Evolutionary conservation across 2,113 vertebrate genomes (phyloP), one percentile per base, ranked within the genome.

Genomic region (Pygathrix nemaeus): DNA sequence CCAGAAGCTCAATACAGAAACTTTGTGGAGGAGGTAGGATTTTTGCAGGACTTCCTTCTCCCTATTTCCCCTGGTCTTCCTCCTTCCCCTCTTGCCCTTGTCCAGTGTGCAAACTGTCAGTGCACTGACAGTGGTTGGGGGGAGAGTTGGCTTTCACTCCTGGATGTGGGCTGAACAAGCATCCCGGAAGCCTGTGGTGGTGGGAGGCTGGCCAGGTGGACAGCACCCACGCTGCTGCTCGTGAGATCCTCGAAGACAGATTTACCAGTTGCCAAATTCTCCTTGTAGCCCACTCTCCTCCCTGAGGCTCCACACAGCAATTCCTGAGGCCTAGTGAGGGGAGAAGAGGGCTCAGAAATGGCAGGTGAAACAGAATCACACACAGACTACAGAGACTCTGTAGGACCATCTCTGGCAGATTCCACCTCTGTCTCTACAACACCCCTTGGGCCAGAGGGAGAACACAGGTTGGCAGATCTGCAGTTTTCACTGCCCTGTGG

Each of bases 261-360:
- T 95, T 96, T 94, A 92, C 79, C 90, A 72, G 66, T 87, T 89
- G 86, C 73, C 96, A 92, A 82, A 90, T 97, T 97, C 94, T 94
- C 78, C 82, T 82, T 52, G 43, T 64, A 90, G 93, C 90, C 92
- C 94, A 55, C 83, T 91, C 40, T 96, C 27, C 48, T 92, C 88
- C 18, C 7, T 17, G 50, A 43, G 48, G 57, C 21, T 14, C 3
- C 4, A 0, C 5, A 11, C 18, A 38, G 66, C 35, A 50, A 16
- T 90, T 87, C 61, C 48, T 85, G 78, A 55, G 64, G 64, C 73
- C 64, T 3, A 12, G 66, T 10, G 64, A 10, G 8, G 13, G 35
- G 3, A 48, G 18, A 4, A 38, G 76, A 95, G 21, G 30, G 48
- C 84, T 82, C 18, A 27, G 50, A 40, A 64, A 78, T 57, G 91